phyloP scores from a whole-genome alignment of 2,888 invertebrate genomes.

The Synergus gifuensis region DNA sequence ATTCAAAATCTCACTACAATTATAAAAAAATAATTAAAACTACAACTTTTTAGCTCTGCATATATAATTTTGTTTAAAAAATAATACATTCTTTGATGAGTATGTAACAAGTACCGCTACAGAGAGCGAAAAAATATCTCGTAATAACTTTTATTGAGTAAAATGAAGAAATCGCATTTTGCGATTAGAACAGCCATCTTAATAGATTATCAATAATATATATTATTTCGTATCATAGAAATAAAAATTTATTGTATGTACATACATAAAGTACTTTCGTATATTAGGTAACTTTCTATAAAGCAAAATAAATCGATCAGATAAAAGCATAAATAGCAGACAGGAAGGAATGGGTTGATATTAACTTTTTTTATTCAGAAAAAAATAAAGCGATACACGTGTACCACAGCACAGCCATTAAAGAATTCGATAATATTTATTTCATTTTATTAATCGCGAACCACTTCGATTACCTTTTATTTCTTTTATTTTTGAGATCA shows the following conservation, averaged over 20 bases:
- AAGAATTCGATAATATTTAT: slow-evolving; percentile 10
- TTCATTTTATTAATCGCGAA: slow-evolving; percentile 18
- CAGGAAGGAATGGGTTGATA: slow-evolving; percentile 7
- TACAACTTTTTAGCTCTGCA: too few species aligned
- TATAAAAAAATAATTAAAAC: too few species aligned
- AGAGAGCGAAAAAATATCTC: too few species aligned
- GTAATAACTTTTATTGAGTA: too few species aligned
- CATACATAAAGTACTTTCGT: background rate
- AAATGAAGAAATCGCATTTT: too few species aligned
- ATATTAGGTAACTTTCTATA: background rate
- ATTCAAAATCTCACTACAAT: too few species aligned
- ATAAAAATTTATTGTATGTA: background rate
- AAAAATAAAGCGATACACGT: slow-evolving; percentile 9
- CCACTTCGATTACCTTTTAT: slow-evolving; percentile 2
- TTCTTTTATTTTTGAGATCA: background rate
- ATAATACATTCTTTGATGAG: too few species aligned
- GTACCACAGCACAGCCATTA: background rate
- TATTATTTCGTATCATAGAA: background rate
- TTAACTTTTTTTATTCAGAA: slow-evolving; percentile 24
- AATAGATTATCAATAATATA: too few species aligned
- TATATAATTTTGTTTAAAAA: too few species aligned
- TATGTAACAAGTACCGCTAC: too few species aligned
- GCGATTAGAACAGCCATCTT: too few species aligned
- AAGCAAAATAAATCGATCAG: background rate
- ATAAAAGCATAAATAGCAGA: background rate